phyloP scores from a whole-genome alignment of 2,113 vertebrate species.

The Oncorhynchus masou region DNA sequence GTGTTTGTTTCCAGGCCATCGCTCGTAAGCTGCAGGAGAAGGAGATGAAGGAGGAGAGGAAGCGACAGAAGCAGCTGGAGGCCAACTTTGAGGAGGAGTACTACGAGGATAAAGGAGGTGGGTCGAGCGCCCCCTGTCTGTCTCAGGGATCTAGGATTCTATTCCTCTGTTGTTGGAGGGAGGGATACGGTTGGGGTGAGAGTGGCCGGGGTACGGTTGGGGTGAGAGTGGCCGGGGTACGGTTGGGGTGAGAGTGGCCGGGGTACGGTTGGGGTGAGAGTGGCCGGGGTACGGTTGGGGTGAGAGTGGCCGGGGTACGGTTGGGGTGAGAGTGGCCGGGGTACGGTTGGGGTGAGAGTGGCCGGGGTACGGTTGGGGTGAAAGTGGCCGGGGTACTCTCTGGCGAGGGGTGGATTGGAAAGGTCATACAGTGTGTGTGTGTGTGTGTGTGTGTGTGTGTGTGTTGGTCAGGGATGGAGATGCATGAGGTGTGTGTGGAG shows the following conservation, averaged over 20 bases:
- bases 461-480: too few relatives aligned
- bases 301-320: not conserved
- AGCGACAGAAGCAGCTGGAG: conserved; percentile 84
- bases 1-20: conserved; percentile 77
- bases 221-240: not conserved
- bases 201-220: not conserved
- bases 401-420: not conserved
- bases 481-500: not conserved
- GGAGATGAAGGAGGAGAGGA: conserved; percentile 89
- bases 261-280: too few relatives aligned
- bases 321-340: not conserved
- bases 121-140: not conserved
- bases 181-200: not conserved
- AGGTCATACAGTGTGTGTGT: not conserved
- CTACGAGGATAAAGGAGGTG: conserved; percentile 77
- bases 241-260: not conserved
- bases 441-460: not conserved
- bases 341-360: not conserved
- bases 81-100: conserved; percentile 76
- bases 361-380: too few relatives aligned
- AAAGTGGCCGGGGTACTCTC: not conserved
- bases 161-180: conserved; percentile 4
- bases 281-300: not conserved
- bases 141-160: not conserved
- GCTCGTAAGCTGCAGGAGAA: conserved; percentile 91